These are phyloP conservation scores for Anser brachyrhynchus DNA, from an alignment of 2,113 vertebrate genomes.

Conservation along the genomic window DNA sequence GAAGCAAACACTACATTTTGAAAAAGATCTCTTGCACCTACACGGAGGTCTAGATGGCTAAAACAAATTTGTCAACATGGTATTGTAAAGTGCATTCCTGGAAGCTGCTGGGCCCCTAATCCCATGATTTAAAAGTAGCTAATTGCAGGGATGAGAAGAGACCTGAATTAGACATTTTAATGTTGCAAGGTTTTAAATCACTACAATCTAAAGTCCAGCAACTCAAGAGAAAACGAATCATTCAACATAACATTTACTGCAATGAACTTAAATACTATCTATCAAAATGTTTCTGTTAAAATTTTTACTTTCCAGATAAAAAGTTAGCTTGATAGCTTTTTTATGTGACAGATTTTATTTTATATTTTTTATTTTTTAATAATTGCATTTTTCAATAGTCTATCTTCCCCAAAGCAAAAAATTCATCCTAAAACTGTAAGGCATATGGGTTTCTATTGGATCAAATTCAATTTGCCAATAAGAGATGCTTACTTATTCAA, in stretches of 20 bases:
- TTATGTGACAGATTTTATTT: not conserved
- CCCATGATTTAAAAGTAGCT: not conserved
- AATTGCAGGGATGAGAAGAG: not conserved
- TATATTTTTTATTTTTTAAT: not conserved
- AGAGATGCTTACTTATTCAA: not conserved
- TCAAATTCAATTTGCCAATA: not conserved
- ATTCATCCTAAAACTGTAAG: not conserved
- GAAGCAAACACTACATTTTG: not conserved
- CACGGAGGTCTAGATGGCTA: not conserved
- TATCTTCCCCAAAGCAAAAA: not conserved
- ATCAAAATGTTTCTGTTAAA: not conserved
- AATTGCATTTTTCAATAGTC: not conserved
- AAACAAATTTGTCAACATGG: slow-evolving; percentile 15
- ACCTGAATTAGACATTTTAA: not conserved
- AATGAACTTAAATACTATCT: not conserved
- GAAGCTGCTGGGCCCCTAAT: slow-evolving; percentile 8
- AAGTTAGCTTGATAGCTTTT: not conserved
- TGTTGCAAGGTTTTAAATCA: not conserved
- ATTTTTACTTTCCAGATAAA: not conserved
- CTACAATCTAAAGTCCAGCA: not conserved
- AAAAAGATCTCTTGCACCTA: not conserved
- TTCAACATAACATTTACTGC: not conserved
- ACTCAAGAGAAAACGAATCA: not conserved
- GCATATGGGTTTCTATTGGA: not conserved
- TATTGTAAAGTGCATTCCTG: slow-evolving; percentile 23